phyloP scores from a whole-genome alignment of 2,113 vertebrate species.

The Hypomesus transpacificus region DNA sequence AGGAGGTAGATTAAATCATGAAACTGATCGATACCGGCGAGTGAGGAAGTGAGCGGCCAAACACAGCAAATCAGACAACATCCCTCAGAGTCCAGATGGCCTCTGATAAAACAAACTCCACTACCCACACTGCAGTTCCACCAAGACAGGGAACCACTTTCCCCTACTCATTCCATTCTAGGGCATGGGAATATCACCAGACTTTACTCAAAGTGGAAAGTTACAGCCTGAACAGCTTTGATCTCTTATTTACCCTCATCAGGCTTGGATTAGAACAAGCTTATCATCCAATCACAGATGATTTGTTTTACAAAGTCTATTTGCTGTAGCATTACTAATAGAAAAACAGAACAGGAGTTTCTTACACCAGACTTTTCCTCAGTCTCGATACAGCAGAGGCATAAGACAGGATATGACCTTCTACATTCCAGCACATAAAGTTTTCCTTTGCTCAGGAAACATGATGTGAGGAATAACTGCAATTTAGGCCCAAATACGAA shows the following conservation, averaged over 20 bases:
- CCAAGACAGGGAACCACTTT: background rate
- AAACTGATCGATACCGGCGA: conserved; percentile 57
- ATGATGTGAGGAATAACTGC: too few species aligned
- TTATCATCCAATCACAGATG: conserved; percentile 4
- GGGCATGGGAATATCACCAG: background rate
- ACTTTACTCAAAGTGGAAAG: background rate
- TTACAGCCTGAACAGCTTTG: background rate
- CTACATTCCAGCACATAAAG: background rate
- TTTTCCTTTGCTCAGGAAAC: background rate
- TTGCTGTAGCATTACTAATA: background rate
- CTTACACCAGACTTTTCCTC: background rate
- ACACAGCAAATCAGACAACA: conserved; percentile 38
- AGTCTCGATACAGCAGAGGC: background rate
- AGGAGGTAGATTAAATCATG: conserved; percentile 61
- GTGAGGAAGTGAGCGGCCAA: conserved; percentile 44
- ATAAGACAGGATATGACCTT: background rate
- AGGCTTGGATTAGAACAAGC: conserved; percentile 4
- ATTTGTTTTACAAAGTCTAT: background rate
- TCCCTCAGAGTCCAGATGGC: conserved; percentile 43
- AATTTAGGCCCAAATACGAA: too few species aligned
- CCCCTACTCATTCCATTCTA: too few species aligned
- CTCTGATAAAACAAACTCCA: conserved; percentile 37
- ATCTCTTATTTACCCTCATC: conserved; percentile 1
- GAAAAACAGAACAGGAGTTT: background rate
- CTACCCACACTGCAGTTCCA: background rate